phyloP scores from a whole-genome alignment of 2,113 vertebrate species.

The western clawed frog (Xenopus tropicalis) region UCB_Xtro_10.0 CM004447.2:130520501-130521000 shows the following conservation, averaged over 20 bases:
- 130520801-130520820: not conserved
- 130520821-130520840: slow-evolving; percentile 42
- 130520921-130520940: slow-evolving; percentile 77
- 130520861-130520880: slow-evolving; percentile 50
- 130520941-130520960: slow-evolving; percentile 76
- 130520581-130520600: too few relatives aligned
- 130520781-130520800: not conserved
- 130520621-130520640: slow-evolving; percentile 53
- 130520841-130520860: slow-evolving; percentile 47
- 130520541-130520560: too few relatives aligned
- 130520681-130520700: too few relatives aligned
- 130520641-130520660: not conserved
- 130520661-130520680: not conserved
- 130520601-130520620: slow-evolving; percentile 33
- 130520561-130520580: too few relatives aligned
- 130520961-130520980: slow-evolving; percentile 74
- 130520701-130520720: too few relatives aligned
- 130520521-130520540: too few relatives aligned
- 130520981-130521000: slow-evolving; percentile 83
- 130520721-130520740: too few relatives aligned
- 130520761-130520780: not conserved
- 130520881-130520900: slow-evolving; percentile 73
- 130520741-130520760: too few relatives aligned
- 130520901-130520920: slow-evolving; percentile 78
- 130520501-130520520: too few relatives aligned